phyloP scores from a whole-genome alignment of 2,113 vertebrate species.

The Eubucco bourcierii region DNA sequence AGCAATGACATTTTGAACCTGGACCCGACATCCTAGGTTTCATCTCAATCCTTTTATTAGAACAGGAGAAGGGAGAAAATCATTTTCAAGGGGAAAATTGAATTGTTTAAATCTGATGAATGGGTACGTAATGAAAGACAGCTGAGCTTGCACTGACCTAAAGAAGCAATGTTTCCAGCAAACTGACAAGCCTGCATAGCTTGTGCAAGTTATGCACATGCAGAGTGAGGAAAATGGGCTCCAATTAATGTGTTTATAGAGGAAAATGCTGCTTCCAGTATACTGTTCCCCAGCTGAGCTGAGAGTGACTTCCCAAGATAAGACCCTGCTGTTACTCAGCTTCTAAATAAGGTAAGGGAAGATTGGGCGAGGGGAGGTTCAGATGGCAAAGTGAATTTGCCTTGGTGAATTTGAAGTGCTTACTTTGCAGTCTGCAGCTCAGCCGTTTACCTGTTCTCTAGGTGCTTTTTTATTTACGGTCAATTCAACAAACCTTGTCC shows the following conservation, averaged over 20 bases:
- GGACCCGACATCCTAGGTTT: not conserved
- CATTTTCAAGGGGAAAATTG: not conserved
- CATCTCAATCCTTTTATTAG: not conserved
- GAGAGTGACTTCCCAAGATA: slow-evolving; percentile 45
- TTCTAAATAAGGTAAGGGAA: not conserved
- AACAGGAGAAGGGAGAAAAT: not conserved
- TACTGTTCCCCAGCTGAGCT: slow-evolving; percentile 3
- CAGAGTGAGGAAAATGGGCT: not conserved
- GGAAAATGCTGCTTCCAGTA: slow-evolving; percentile 1
- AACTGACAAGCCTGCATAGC: not conserved
- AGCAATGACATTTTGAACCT: not conserved
- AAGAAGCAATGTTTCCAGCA: not conserved
- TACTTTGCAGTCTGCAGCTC: slow-evolving; percentile 9
- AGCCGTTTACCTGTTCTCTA: slow-evolving; percentile 7
- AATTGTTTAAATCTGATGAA: not conserved
- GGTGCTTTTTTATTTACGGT: not conserved
- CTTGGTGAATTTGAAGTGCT: slow-evolving; percentile 45
- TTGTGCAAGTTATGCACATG: not conserved
- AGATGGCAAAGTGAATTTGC: slow-evolving; percentile 38
- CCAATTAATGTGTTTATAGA: slow-evolving; percentile 31
- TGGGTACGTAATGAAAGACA: not conserved
- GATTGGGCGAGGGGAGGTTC: not conserved
- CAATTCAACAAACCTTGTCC: slow-evolving; percentile 29
- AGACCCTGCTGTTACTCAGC: slow-evolving; percentile 36
- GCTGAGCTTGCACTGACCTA: not conserved